Base-by-base conservation (phyloP, 1,140 invertebrate species). In the Muscidifurax raptorellus region DNA sequence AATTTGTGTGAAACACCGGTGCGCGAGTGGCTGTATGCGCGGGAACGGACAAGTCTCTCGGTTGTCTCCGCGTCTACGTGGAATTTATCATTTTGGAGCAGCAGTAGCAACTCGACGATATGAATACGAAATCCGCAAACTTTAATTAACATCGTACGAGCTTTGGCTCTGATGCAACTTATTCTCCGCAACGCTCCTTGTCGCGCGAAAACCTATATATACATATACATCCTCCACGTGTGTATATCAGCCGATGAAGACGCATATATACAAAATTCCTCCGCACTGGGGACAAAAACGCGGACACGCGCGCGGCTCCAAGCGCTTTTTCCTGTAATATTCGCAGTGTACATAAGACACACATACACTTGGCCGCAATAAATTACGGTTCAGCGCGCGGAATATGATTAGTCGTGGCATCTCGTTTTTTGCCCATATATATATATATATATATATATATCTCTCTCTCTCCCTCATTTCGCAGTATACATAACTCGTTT, bases 361-460 rank as follows among this genome's bases (percentile, higher is more conserved):
- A 10, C 5, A 18, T 3, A n/a, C 52, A 59, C 52, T 5, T 47
- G 44, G 44, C n/a, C 18, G 59, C 66, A 27, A 71, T 80, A 82
- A 82, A 82, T 82, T 59, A 74, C 47, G 69, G 3, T 82, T 59
- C 27, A 25, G 3, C 28, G 28, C 69, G 18, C 13, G 71, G 69
- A 82, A 82, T 82, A 64, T 74, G 80, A 82, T 82, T 80, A 79
- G 72, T 72, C 25, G 22, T 7, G n/a, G 52, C 22, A 18, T 85
- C 82, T 59, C 40, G 28, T 52, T 30, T 64, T 22, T 40, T 75
- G 28, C 28, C 30, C 13, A 1, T 69, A n/a, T n/a, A n/a, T n/a
- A n/a, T n/a, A n/a, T n/a, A n/a, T n/a, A n/a, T n/a, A n/a, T n/a
- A n/a, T n/a, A n/a, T n/a, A n/a, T n/a, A n/a, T n/a, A 1, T 77